Evolutionary conservation across 2,113 vertebrate species (phyloP).

Genomic region (Petromus typicus): DNA sequence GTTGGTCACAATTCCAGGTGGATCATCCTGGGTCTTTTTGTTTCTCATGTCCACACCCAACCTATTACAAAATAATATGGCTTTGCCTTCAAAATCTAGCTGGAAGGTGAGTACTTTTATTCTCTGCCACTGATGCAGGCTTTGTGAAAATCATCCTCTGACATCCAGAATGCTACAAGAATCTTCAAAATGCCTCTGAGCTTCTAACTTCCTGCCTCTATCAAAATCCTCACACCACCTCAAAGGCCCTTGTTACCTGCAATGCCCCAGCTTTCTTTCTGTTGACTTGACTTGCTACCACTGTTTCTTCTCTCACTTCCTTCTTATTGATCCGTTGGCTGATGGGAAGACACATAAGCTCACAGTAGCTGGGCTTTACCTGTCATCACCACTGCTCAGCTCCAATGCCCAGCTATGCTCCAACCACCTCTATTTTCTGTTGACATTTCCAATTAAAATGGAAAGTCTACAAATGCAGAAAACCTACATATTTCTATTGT

Average conservation of each 20-base stretch:
- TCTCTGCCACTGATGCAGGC: not conserved
- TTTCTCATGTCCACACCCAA: not conserved
- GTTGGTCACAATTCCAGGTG: not conserved
- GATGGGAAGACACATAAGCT: not conserved
- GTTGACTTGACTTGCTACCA: not conserved
- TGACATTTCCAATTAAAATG: not conserved
- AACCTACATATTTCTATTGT: not conserved
- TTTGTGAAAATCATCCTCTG: not conserved
- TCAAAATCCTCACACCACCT: not conserved
- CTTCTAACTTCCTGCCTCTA: not conserved
- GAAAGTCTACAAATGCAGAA: not conserved
- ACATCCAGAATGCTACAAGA: not conserved
- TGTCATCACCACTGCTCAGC: not conserved
- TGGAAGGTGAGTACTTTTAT: not conserved
- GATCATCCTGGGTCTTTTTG: not conserved
- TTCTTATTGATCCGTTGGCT: not conserved
- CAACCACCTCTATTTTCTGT: not conserved
- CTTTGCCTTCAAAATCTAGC: not conserved
- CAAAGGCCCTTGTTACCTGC: fast-evolving
- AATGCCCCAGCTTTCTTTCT: fast-evolving
- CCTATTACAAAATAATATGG: not conserved
- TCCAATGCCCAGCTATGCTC: too few relatives aligned
- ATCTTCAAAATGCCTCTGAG: not conserved
- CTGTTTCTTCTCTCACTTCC: not conserved
- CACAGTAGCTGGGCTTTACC: not conserved